Evolutionary conservation across 2,797 vertebrate species (phyloP), one percentile per base, ranked within the genome.

Genomic region (Smutsia gigantea): DNA sequence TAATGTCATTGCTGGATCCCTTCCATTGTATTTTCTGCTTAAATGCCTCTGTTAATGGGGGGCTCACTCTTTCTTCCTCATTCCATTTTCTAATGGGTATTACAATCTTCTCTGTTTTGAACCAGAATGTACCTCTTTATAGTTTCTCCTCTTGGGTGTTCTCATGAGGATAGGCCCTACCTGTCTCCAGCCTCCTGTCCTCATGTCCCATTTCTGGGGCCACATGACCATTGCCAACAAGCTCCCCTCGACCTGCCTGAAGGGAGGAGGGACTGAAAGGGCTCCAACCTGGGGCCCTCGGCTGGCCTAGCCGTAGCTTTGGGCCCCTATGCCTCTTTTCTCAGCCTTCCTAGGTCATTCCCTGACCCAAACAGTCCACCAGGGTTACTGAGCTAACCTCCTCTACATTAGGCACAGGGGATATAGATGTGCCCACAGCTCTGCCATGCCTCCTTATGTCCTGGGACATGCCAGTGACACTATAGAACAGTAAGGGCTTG

Each of bases 371-470:
- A 15, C 42, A 12, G 17, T 11, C 34, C 51, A 55, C 2, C 64
- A 21, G 13, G 11, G 0, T 23, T 2, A 4, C 15, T 23, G n/a
- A 39, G 5, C 0, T 39, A 2, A 15, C 10, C 19, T 51, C 27
- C n/a, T 78, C 31, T 83, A 5, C 2, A 8, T 9, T 1, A 53
- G 23, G 39, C 14, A 21, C n/a, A 2, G 25, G n/a, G 31, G 19
- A 23, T 37, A 8, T 34, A 37, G 31, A 59, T 18, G 13, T 31
- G 7, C 64, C 42, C 18, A 29, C 37, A 37, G 46, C 18, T 39
- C 29, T 63, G 2, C 3, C 51, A 14, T 51, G 49, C 15, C 46
- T 39, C 18, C 17, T 29, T 7, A 2, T 3, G n/a, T 66, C 42
- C 19, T 4, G 12, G n/a, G 19, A 64, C 18, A 23, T 2, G 11